Conservation (phyloP, 2,888 invertebrate genomes). For the Coleophora flavipennella region DNA sequence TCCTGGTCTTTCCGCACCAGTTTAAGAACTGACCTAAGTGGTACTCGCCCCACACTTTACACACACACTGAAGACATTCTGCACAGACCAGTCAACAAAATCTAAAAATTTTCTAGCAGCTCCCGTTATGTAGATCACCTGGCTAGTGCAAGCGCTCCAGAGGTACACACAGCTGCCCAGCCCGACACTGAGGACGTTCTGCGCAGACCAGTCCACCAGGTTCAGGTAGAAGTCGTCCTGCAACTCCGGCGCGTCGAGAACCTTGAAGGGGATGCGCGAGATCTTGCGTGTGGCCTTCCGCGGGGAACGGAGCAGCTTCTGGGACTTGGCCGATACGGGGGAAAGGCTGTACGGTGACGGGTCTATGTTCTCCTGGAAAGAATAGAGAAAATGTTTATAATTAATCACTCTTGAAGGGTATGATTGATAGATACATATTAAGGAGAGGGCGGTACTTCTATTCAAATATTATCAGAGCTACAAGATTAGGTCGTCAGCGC, state of each 20-base stretch:
- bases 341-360: constrained; percentile 94
- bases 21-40: too few relatives aligned
- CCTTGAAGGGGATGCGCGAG: constrained; percentile 98
- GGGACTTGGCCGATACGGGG: constrained; percentile 95
- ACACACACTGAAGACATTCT: too few relatives aligned
- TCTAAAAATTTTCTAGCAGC: too few relatives aligned
- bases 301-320: constrained; percentile 93
- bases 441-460: neutral
- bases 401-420: neutral
- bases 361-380: constrained; percentile 79
- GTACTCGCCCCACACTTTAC: too few relatives aligned
- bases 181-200: constrained; percentile 98
- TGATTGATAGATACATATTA: neutral
- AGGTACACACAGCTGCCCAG: constrained; percentile 97
- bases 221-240: constrained; percentile 99
- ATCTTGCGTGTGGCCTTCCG: constrained; percentile 99
- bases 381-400: too few relatives aligned
- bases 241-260: constrained; percentile 95
- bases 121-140: constrained; percentile 62
- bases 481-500: neutral
- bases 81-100: too few relatives aligned
- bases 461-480: neutral
- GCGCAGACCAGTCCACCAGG: constrained; percentile 99
- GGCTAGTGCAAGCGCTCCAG: constrained; percentile 99
- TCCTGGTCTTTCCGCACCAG: too few relatives aligned